Conservation (phyloP, 2,113 vertebrate species). For the Tachysurus vachellii region DNA sequence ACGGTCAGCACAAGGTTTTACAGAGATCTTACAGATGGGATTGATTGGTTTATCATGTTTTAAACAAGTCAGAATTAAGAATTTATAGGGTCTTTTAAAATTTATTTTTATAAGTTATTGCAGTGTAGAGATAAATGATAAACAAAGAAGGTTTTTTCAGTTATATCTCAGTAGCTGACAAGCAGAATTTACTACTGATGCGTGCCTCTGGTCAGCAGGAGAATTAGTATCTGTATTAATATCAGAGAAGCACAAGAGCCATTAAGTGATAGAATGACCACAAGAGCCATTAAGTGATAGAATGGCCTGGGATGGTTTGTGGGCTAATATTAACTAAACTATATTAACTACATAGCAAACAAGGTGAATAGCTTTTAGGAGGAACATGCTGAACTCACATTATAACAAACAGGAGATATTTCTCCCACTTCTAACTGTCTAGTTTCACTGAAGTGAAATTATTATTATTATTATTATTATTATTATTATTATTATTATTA, state of each 20-base stretch:
- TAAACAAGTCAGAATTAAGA: not conserved
- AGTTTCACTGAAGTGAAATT: not conserved
- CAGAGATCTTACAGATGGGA: not conserved
- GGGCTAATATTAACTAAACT: slow-evolving; percentile 62
- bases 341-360: slow-evolving; percentile 31
- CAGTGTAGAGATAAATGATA: slow-evolving; percentile 16
- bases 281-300: slow-evolving; percentile 57
- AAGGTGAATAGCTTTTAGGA: slow-evolving; percentile 53
- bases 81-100: not conserved
- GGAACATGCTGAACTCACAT: slow-evolving; percentile 28
- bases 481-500: not conserved
- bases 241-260: slow-evolving; percentile 56
- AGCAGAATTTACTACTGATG: slow-evolving; percentile 29
- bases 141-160: slow-evolving; percentile 7
- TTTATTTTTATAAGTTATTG: not conserved
- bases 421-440: not conserved
- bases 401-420: not conserved
- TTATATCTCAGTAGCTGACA: slow-evolving; percentile 25
- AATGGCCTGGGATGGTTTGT: slow-evolving; percentile 54
- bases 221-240: slow-evolving; percentile 60
- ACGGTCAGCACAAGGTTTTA: not conserved
- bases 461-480: not conserved
- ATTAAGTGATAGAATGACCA: slow-evolving; percentile 57
- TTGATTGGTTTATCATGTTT: not conserved
- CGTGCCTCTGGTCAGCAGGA: slow-evolving; percentile 35